A percentile compares a stretch with the other conserved stretches of the same genome.
Evolutionary conservation across 2,797 vertebrate species (phyloP).

Genomic region (Schizothorax lantsangensis): DNA sequence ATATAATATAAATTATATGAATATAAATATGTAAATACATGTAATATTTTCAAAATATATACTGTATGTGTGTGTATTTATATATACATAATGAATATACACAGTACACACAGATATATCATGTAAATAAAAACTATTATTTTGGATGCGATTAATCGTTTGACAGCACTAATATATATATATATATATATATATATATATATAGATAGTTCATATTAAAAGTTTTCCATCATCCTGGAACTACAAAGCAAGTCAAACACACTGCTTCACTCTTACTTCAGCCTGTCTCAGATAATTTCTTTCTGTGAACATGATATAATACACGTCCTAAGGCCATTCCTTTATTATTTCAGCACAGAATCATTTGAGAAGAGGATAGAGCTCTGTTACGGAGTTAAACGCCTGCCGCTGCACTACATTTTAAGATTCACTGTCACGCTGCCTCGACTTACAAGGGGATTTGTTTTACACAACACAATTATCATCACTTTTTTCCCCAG

Average conservation of each 20-base stretch:
- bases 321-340: not conserved
- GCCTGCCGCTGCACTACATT: not conserved
- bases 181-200: not conserved
- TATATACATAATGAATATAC: too few species aligned
- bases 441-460: constrained; percentile 28
- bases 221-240: not conserved
- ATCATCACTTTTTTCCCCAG: constrained; percentile 32
- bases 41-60: too few species aligned
- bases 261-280: not conserved
- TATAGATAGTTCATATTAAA: not conserved
- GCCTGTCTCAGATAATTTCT: not conserved
- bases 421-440: constrained; percentile 35
- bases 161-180: too few species aligned
- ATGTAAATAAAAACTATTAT: too few species aligned
- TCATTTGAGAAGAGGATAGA: not conserved
- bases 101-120: too few species aligned
- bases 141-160: too few species aligned
- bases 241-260: not conserved
- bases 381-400: constrained; percentile 13
- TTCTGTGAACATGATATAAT: constrained; percentile 18
- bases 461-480: constrained; percentile 37
- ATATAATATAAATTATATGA: too few species aligned
- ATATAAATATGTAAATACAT: too few species aligned
- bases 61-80: too few species aligned
- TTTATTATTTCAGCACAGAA: constrained; percentile 28